Conservation (phyloP, 1,140 invertebrate species). For the Leptinotarsa lineolata region DNA sequence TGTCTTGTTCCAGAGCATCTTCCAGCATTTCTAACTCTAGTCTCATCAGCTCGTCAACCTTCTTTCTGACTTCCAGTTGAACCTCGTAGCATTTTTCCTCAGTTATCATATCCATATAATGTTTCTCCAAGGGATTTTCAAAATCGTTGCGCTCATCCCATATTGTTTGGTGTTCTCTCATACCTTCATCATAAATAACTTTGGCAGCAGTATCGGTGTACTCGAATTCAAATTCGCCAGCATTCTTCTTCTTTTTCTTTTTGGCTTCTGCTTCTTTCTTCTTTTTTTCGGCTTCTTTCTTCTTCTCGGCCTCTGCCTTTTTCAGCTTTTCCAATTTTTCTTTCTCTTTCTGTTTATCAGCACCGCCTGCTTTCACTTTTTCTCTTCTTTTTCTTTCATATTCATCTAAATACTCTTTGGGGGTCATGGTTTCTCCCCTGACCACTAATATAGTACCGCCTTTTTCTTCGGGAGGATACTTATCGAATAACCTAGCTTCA, state of each 20-base stretch:
- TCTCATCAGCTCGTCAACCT: constrained; percentile 64
- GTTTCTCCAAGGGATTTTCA: constrained; percentile 56
- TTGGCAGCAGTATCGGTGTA: constrained; percentile 47
- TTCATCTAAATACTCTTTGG: constrained; percentile 59
- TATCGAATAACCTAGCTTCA: constrained; percentile 59
- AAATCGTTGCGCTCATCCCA: constrained; percentile 57
- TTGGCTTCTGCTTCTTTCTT: constrained; percentile 49
- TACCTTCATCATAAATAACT: constrained; percentile 51
- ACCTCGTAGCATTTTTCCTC: constrained; percentile 60
- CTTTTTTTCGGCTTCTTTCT: constrained; percentile 39
- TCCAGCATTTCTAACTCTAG: constrained; percentile 61
- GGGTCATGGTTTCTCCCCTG: constrained; percentile 60
- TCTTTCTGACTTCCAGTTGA: constrained; percentile 60
- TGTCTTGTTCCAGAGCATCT: constrained; percentile 59
- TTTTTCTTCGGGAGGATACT: constrained; percentile 58
- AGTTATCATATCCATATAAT: constrained; percentile 60
- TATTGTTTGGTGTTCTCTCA: constrained; percentile 56
- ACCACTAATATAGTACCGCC: constrained; percentile 62
- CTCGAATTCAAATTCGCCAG: constrained; percentile 52
- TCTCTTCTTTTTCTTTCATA: constrained; percentile 40
- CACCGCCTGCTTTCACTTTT: constrained; percentile 42
- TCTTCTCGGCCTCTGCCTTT: constrained; percentile 38
- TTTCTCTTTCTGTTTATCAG: constrained; percentile 39
- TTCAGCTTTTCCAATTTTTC: constrained; percentile 29
- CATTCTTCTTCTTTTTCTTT: constrained; percentile 51